Conservation (phyloP, 2,888 invertebrate genomes). For the Lithodes maja region DNA sequence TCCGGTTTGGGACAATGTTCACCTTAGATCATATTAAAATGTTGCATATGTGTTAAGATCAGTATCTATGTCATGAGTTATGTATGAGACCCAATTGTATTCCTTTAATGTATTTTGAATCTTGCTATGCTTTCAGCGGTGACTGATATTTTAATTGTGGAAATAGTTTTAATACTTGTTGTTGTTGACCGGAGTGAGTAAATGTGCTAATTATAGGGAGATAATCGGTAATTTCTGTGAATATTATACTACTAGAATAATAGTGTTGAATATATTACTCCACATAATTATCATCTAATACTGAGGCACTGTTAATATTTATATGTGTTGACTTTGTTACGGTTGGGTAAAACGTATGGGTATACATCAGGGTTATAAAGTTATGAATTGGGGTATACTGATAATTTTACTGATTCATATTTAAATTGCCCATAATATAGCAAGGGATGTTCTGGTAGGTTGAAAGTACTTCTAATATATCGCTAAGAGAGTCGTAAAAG, state of each 20-base stretch:
- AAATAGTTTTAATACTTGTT: background rate
- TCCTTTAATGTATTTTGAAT: background rate
- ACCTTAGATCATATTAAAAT: background rate
- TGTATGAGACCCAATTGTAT: background rate
- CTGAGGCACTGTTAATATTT: background rate
- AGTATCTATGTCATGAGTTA: background rate
- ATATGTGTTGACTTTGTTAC: background rate
- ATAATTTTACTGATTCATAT: no score
- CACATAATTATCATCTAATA: background rate
- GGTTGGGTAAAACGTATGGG: background rate
- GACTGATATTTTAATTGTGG: background rate
- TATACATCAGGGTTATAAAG: background rate
- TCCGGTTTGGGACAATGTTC: background rate
- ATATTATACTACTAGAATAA: conserved; percentile 10
- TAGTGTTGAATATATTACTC: background rate
- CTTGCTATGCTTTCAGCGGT: background rate
- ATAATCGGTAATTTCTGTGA: background rate
- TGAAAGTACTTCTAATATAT: background rate
- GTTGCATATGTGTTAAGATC: background rate
- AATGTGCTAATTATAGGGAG: conserved; percentile 5
- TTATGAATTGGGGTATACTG: background rate
- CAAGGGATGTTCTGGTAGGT: background rate
- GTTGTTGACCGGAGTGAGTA: background rate
- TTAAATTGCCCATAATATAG: no score
- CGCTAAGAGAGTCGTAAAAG: conserved; percentile 5